Evolutionary conservation across 2,888 invertebrate species (phyloP).

Genomic region (Lycia hirtaria): DNA sequence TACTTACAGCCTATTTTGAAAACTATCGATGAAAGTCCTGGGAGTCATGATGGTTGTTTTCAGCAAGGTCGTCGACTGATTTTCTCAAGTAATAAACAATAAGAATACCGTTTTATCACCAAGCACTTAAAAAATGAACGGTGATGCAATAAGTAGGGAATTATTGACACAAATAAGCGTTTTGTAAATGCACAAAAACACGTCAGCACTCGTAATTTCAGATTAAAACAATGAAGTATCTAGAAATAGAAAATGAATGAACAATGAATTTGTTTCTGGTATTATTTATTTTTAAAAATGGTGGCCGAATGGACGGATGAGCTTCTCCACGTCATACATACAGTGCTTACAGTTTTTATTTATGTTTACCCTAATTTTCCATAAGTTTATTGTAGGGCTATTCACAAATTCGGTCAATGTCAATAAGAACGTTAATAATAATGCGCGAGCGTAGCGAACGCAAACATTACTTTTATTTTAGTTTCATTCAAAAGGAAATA

Average conservation of each 20-base stretch:
- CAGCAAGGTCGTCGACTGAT: slow-evolving; percentile 9
- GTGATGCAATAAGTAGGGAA: slow-evolving; percentile 36
- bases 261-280: slow-evolving; percentile 10
- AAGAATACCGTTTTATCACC: not conserved
- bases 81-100: slow-evolving; percentile 13
- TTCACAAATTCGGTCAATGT: too few species aligned
- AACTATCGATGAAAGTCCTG: slow-evolving; percentile 88
- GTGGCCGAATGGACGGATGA: too few species aligned
- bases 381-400: too few species aligned
- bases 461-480: too few species aligned
- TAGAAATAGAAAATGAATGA: not conserved
- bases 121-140: slow-evolving; percentile 7
- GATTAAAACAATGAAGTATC: slow-evolving; percentile 21
- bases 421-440: too few species aligned
- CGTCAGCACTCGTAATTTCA: slow-evolving; percentile 36
- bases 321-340: too few species aligned
- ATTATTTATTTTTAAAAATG: too few species aligned
- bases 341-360: too few species aligned
- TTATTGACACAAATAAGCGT: not conserved
- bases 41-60: slow-evolving; percentile 82
- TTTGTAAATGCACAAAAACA: slow-evolving; percentile 33
- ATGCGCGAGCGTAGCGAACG: too few species aligned
- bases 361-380: too few species aligned
- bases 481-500: too few species aligned
- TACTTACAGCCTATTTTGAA: slow-evolving; percentile 90